These are phyloP conservation scores for Dromaius novaehollandiae DNA, from an alignment of 2,113 vertebrate genomes.

Conservation along the genomic window DNA sequence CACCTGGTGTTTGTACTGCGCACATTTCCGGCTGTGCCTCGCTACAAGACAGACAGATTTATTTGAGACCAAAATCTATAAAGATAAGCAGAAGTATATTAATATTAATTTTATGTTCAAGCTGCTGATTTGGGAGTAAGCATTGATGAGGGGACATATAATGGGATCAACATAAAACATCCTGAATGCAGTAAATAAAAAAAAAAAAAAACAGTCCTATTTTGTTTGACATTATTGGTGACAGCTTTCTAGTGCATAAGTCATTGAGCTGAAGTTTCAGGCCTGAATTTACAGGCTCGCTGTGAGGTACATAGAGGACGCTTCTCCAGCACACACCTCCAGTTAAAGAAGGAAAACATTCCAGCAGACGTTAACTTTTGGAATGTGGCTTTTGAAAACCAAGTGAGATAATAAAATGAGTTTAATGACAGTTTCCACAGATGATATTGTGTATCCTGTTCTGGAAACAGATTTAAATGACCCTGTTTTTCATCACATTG, in stretches of 20 bases:
- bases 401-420: not conserved
- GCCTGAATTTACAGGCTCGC: not conserved
- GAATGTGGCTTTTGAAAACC: not conserved
- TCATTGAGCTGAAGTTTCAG: not conserved
- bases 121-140: not conserved
- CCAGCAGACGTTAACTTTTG: not conserved
- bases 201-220: not conserved
- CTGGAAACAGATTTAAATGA: not conserved
- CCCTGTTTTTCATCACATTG: not conserved
- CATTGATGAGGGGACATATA: not conserved
- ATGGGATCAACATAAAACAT: not conserved
- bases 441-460: not conserved
- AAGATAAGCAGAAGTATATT: not conserved
- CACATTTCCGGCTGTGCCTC: not conserved
- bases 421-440: not conserved
- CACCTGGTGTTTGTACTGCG: not conserved
- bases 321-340: not conserved
- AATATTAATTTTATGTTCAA: slow-evolving; percentile 13
- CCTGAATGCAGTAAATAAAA: not conserved
- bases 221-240: not conserved
- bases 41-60: not conserved
- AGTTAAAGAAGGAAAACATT: not conserved
- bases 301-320: not conserved
- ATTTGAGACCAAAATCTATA: not conserved
- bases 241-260: not conserved